Base-by-base conservation (phyloP, 2,113 vertebrate genomes). In the Paramormyrops kingsleyae region DNA sequence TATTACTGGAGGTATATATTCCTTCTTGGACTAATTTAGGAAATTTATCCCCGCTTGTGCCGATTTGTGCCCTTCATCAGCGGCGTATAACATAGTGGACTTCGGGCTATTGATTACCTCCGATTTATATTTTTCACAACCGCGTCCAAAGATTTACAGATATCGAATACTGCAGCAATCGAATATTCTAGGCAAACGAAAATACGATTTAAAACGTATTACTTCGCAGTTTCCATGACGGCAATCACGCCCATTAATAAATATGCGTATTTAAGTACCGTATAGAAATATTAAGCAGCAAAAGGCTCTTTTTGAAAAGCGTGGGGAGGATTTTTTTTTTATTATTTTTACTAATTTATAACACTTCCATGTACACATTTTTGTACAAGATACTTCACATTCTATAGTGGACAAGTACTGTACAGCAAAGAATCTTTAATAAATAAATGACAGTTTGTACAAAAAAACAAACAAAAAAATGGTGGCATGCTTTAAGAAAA, bases 341-440 rank as follows among this genome's bases (percentile, higher is more conserved):
- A 50, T 94, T 95, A 92, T 96, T 96, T 95, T 96, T 96, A 91
- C 93, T 95, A 94, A 95, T 94, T 95, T 77, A 96, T 96, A 95
- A 94, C 95, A 96, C 95, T 94, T 95, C 94, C 95, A 96, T 95
- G 94, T 94, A 94, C 95, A 96, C 96, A 95, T 92, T 95, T 77
- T 97, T 97, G 95, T 97, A 99, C 95, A 97, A 96, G 96, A 95
- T 96, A 97, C 97, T 96, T 96, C 96, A 98, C 96, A 95, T 97
- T 96, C 96, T 97, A 97, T 98, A 98, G 95, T 97, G 96, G 97
- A 96, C 97, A 96, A 96, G 97, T 96, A 96, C 94, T 95, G 95
- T 96, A 97, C 93, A 95, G 95, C 96, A 94, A 96, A 96, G 94
- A 92, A 95, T 94, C 94, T 95, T 95, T 93, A 97, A 97, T 97